Evolutionary conservation across 2,797 vertebrate species (phyloP).

Genomic region (Nyctibius grandis): DNA sequence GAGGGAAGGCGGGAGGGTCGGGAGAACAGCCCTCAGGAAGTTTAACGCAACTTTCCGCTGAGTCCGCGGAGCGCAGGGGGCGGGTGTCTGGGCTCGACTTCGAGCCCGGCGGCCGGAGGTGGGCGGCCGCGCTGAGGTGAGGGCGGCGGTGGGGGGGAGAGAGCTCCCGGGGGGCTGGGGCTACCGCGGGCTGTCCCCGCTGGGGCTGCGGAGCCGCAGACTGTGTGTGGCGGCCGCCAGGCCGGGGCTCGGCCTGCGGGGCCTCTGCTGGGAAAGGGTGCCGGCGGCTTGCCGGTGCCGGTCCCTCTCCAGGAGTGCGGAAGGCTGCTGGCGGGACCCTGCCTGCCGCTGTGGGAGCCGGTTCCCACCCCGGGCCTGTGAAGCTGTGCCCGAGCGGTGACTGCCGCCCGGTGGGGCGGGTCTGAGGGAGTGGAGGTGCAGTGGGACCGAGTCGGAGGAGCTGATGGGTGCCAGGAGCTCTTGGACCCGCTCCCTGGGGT

Average conservation of each 20-base stretch:
- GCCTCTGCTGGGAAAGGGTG: not conserved
- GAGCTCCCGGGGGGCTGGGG: not conserved
- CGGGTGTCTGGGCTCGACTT: not conserved
- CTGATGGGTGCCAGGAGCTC: fast-evolving
- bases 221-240: not conserved
- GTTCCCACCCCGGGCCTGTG: not conserved
- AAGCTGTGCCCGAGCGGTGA: not conserved
- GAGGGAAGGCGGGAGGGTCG: not conserved
- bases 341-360: not conserved
- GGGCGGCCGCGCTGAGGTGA: not conserved
- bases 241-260: not conserved
- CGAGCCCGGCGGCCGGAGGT: not conserved
- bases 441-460: not conserved
- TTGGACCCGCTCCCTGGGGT: not conserved
- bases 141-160: not conserved
- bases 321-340: not conserved
- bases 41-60: constrained; percentile 34
- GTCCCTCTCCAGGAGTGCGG: not conserved
- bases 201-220: not conserved
- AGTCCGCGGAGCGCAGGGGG: not conserved
- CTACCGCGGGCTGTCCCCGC: not conserved
- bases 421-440: fast-evolving
- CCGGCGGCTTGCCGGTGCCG: too few relatives aligned
- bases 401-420: too few relatives aligned
- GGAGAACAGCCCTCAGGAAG: constrained; percentile 7